These are phyloP conservation scores for Sceliomorpha sp. DNA, from an alignment of 2,888 invertebrate species.

Conservation along the genomic window DNA sequence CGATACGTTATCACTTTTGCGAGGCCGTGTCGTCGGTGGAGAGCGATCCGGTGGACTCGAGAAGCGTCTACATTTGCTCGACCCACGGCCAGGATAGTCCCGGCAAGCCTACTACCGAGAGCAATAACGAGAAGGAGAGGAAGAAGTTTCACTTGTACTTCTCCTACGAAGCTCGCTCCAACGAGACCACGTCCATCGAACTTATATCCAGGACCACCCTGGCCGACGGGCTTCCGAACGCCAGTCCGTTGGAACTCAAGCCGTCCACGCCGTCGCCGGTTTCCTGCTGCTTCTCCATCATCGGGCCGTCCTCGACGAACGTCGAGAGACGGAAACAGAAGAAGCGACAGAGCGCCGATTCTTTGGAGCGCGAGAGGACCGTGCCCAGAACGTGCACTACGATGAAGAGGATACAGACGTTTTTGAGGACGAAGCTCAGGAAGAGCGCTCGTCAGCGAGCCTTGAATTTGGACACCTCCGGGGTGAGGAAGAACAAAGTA, in stretches of 20 bases:
- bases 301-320: slow-evolving; percentile 58
- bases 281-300: slow-evolving; percentile 75
- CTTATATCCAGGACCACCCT: slow-evolving; percentile 63
- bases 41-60: slow-evolving; percentile 32
- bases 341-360: slow-evolving; percentile 24
- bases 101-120: slow-evolving; percentile 24
- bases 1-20: slow-evolving; percentile 66
- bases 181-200: slow-evolving; percentile 73
- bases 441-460: slow-evolving; percentile 66
- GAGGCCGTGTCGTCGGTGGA: slow-evolving; percentile 52
- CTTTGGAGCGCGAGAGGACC: slow-evolving; percentile 23
- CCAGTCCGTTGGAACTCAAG: slow-evolving; percentile 62
- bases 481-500: slow-evolving; percentile 65
- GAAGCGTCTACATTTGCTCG: slow-evolving; percentile 68
- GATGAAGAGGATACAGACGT: slow-evolving; percentile 71
- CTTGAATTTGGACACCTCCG: slow-evolving; percentile 55
- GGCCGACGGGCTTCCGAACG: slow-evolving; percentile 14
- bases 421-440: slow-evolving; percentile 67
- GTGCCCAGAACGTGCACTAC: slow-evolving; percentile 66
- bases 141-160: slow-evolving; percentile 74
- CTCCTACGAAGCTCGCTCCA: slow-evolving; percentile 70
- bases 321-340: slow-evolving; percentile 43
- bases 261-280: slow-evolving; percentile 76
- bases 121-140: slow-evolving; percentile 48
- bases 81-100: slow-evolving; percentile 46